Evolutionary conservation across 2,888 invertebrate species (phyloP).

Genomic region (Julus scandinavius): DNA sequence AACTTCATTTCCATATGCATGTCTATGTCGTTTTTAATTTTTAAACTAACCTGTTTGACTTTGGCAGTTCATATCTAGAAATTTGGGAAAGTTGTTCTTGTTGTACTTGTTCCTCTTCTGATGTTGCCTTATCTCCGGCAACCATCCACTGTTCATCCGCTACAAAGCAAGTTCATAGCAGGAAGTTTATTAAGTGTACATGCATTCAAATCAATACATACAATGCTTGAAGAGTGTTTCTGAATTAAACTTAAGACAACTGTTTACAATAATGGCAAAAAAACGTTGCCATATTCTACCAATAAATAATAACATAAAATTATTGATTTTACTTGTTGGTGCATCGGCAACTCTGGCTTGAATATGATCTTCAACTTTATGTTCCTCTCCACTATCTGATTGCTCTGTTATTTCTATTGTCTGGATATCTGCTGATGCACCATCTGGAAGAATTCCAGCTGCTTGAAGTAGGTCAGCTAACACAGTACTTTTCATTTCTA

Average conservation of each 20-base stretch:
- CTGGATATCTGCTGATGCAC: conserved; percentile 23
- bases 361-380: not conserved
- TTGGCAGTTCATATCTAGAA: not conserved
- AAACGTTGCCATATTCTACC: not conserved
- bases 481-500: conserved; percentile 62
- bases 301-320: not conserved
- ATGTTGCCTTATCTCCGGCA: not conserved
- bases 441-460: conserved; percentile 62
- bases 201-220: not conserved
- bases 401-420: conserved; percentile 35
- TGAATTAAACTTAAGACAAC: no score
- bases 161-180: not conserved
- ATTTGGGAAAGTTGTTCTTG: not conserved
- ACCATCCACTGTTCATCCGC: not conserved
- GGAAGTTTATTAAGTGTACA: not conserved
- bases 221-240: not conserved
- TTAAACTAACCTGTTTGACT: not conserved
- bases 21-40: no score
- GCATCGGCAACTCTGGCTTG: not conserved
- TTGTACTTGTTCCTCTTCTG: not conserved
- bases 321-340: not conserved
- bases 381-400: not conserved
- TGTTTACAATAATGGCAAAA: not conserved
- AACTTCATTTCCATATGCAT: no score
- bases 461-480: conserved; percentile 64